These are phyloP conservation scores for Clupea harengus DNA, from an alignment of 2,113 vertebrate species.

Conservation along the genomic window DNA sequence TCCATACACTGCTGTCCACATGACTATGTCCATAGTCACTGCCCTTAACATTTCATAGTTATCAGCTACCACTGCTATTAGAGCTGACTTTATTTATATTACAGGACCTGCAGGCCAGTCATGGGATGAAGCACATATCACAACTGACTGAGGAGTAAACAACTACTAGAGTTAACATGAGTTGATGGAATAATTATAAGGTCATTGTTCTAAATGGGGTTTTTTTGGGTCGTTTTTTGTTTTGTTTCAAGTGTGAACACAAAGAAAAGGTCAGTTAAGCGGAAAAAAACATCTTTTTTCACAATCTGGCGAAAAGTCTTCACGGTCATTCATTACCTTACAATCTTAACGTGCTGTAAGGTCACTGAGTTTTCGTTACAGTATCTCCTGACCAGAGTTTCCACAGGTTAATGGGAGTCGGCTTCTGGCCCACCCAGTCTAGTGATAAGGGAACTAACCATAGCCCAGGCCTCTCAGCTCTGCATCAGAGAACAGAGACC, in stretches of 20 bases:
- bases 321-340: background rate
- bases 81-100: background rate
- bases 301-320: too few relatives aligned
- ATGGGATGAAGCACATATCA: background rate
- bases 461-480: background rate
- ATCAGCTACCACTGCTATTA: background rate
- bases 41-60: background rate
- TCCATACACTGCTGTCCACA: background rate
- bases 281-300: too few relatives aligned
- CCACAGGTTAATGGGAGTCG: background rate
- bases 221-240: too few relatives aligned
- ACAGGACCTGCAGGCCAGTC: background rate
- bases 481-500: background rate
- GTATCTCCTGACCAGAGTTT: background rate
- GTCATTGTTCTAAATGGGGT: too few relatives aligned
- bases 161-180: background rate
- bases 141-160: background rate
- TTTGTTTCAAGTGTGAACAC: too few relatives aligned
- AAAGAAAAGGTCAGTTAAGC: too few relatives aligned
- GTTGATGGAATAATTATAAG: too few relatives aligned
- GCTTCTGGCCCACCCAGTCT: background rate
- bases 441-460: background rate
- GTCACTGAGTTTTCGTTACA: background rate
- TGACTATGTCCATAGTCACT: background rate
- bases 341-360: background rate